Evolutionary conservation across 2,113 vertebrate species (phyloP), one percentile per base, ranked within the genome.

Genomic region (Dicrurus megarhynchus): DNA sequence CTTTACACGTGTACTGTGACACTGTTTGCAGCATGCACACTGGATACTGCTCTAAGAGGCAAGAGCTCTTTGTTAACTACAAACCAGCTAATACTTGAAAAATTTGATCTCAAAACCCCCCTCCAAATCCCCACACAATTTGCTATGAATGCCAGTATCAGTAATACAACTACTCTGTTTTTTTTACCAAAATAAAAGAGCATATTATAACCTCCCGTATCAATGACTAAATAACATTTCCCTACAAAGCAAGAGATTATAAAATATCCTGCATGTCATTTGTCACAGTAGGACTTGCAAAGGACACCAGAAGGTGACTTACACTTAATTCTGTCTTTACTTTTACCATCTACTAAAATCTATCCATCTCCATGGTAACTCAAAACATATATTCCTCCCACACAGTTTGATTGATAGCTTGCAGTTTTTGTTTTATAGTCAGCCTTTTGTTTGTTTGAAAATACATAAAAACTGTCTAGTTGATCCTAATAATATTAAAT

Each of bases 241-340:
- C 19, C 50, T 70, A 32, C 50, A 93, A 95, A 90, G 55, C 46
- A 88, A 88, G 53, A 37, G 41, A 80, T 33, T 39, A 55, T 35
- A 76, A 87, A 86, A 57, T 10, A 55, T 15, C 28, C 50, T 55
- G 46, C 39, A 65, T 22, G 19, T 7, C 22, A 33, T 55, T 83
- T 92, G 55, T 73, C 79, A 84, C 67, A 69, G 59, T 1, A 83
- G 24, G 59, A 70, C 64, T 74, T 92, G 85, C 47, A 87, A 95
- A 90, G 90, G 95, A 95, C 76, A 95, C 76, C 83, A 93, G 88
- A 92, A 92, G 59, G 83, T 95, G 90, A 95, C 85, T 92, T 90
- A 53, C 9, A 90, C 69, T 90, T 80, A 88, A 90, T 80, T 92
- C n/a, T 59, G 26, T 28, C 71, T 97, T 68, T 30, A 61, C 71